Conservation (phyloP, 1,140 invertebrate genomes). For the Acyrthosiphon pisum region DNA sequence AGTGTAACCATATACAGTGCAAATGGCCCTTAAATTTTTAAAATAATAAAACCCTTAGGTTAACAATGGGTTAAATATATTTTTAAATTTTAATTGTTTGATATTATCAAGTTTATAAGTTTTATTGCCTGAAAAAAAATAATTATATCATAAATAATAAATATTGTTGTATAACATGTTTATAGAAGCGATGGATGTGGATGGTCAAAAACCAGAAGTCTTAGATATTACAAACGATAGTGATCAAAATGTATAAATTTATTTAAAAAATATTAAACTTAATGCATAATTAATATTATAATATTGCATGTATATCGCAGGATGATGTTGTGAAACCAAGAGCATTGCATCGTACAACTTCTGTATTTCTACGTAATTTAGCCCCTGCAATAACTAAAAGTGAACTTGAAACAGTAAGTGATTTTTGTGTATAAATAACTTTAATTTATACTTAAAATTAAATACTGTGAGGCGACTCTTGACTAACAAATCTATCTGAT, state of each 20-base stretch:
- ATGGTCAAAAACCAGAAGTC: conserved; percentile 42
- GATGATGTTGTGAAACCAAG: conserved; percentile 67
- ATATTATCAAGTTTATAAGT: not conserved
- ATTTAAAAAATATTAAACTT: not conserved
- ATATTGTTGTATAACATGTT: not conserved
- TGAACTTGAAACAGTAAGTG: conserved; percentile 92
- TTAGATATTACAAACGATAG: conserved; percentile 53
- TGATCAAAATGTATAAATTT: conserved; percentile 38
- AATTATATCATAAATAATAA: not conserved
- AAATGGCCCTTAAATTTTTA: no score
- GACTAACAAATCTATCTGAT: not conserved
- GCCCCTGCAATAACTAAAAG: conserved; percentile 94
- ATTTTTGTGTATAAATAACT: not conserved
- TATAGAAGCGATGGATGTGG: conserved; percentile 24
- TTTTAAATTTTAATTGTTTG: not conserved
- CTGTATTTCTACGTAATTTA: conserved; percentile 95
- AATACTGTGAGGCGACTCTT: not conserved
- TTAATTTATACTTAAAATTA: not conserved
- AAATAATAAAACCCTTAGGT: not conserved
- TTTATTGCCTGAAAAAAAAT: not conserved
- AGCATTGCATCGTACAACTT: conserved; percentile 90
- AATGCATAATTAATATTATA: conserved; percentile 18
- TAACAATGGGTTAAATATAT: not conserved
- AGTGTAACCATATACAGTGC: no score
- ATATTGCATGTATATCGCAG: conserved; percentile 45